Conservation (phyloP, 2,113 vertebrate genomes). For the Python bivittatus region DNA sequence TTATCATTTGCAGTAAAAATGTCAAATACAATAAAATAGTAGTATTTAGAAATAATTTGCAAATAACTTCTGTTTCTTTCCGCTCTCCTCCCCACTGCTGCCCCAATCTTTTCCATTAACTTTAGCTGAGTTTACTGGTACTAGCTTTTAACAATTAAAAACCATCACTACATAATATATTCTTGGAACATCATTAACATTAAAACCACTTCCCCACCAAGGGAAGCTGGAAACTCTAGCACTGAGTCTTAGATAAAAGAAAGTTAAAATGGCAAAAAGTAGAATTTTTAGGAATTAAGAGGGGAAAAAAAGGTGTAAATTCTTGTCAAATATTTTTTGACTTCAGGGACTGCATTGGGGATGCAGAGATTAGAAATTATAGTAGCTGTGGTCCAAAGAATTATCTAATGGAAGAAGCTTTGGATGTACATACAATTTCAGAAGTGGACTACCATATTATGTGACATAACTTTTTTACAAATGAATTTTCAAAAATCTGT, state of each 20-base stretch:
- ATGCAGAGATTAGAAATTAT: background rate
- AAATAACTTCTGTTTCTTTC: conserved; percentile 27
- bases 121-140: conserved; percentile 45
- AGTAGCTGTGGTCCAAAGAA: too few species aligned
- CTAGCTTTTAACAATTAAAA: conserved; percentile 47
- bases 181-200: background rate
- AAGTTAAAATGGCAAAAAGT: conserved; percentile 46
- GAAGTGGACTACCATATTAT: background rate
- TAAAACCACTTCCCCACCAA: background rate
- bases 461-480: background rate
- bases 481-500: background rate
- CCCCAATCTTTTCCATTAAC: conserved; percentile 10
- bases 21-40: conserved; percentile 16
- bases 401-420: background rate
- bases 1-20: background rate
- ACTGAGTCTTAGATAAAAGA: conserved; percentile 24
- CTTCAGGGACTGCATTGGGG: background rate
- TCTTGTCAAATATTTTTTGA: background rate
- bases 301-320: background rate
- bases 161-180: background rate
- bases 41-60: conserved; percentile 11
- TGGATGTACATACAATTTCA: background rate
- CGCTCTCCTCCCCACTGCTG: background rate
- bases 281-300: background rate
- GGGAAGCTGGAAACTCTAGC: conserved; percentile 39